Base-by-base conservation (phyloP, 2,113 vertebrate genomes). In the Drymodes brunneopygia region DNA sequence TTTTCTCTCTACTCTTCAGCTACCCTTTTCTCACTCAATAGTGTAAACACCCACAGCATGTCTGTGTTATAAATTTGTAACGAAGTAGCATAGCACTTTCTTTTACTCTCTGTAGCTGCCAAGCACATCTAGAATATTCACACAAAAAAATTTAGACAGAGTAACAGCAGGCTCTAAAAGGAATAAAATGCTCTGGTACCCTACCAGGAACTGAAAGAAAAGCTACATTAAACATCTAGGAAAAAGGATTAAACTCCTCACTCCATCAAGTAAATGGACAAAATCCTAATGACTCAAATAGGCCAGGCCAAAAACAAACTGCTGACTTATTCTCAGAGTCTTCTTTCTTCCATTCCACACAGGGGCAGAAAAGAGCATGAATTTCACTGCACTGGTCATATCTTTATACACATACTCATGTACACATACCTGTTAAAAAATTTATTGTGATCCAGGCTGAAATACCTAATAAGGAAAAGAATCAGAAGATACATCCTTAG, bases 381-480 rank as follows among this genome's bases (percentile, higher is more conserved):
- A 70, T 73, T 80, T 80, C 88, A 84, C 64, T 81, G 72, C 48
- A 31, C 13, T 4, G 0, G 28, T 44, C 28, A 6, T 16, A 71
- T 24, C 28, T 64, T 89, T 57, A 84, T 8, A 69, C 44, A 45
- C n/a, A 53, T 42, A 28, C 33, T 84, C 6, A 54, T 2, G 31
- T 42, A 69, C 44, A 95, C 92, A 13, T 97, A 99, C 99, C 99
- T 95, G 98, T 98, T 93, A 99, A 98, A 98, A 99, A 99, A 97
- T 99, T 99, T 92, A 99, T 89, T 2, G 99, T 99, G 97, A 99
- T 99, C 99, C 99, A 99, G 4, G 99, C 99, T 35, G 99, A 99
- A 92, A 99, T 98, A 36, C 99, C 99, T 99, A 96, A 53, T 33
- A 88, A 95, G 64, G 54, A 90, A 88, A 70, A 61, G 15, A 90